These are phyloP conservation scores for Charadrius vociferus DNA, from an alignment of 2,113 vertebrate species.

Conservation along the genomic window DNA sequence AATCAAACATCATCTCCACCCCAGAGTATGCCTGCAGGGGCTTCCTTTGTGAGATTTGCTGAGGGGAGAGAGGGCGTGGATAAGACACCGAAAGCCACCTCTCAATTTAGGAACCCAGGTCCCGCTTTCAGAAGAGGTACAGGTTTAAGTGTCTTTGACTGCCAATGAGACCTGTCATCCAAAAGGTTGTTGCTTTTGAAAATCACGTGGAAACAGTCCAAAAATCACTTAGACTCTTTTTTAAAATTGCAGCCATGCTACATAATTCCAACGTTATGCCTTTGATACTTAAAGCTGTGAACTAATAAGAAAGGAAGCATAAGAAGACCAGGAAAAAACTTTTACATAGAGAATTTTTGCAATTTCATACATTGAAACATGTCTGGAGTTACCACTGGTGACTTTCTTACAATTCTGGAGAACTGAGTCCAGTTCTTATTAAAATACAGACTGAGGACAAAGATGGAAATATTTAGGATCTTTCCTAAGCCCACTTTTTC, in stretches of 20 bases:
- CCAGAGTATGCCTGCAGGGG: background rate
- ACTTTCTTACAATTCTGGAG: background rate
- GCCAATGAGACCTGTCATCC: background rate
- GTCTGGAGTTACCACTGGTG: background rate
- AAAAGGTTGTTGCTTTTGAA: background rate
- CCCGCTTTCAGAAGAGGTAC: background rate
- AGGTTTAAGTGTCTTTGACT: background rate
- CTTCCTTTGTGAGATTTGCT: background rate
- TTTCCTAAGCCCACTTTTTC: background rate
- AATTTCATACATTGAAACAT: background rate
- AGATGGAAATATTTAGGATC: background rate
- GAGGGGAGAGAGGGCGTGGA: background rate
- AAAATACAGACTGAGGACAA: background rate
- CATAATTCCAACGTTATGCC: background rate
- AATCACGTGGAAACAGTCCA: background rate
- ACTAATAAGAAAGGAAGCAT: background rate
- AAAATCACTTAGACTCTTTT: background rate
- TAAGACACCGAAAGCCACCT: background rate
- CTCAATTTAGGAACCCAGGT: background rate
- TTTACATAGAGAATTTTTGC: background rate
- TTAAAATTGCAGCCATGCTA: background rate
- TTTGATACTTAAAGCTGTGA: background rate
- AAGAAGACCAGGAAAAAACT: background rate
- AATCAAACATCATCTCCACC: slow-evolving; percentile 17
- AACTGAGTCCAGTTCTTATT: background rate